Evolutionary conservation across 2,888 invertebrate species (phyloP), one percentile per base, ranked within the genome.

Genomic region (Erebia aethiops): DNA sequence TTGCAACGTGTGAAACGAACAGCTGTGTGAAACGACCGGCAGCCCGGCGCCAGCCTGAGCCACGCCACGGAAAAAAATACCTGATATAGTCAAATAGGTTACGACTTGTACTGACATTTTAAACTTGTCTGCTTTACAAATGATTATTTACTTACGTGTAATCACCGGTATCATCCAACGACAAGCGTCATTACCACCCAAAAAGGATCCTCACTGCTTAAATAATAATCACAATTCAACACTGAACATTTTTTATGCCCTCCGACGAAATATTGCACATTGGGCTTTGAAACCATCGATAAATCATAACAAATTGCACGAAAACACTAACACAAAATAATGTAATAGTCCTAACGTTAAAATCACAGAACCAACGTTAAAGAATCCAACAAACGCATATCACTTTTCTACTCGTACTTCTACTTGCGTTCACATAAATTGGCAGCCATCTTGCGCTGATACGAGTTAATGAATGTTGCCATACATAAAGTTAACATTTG

Each of bases 371-470:
- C 81, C 84, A 84, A 85, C 82, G 84, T 85, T 87, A 87, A 86
- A 89, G 87, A 86, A 88, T 80, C 76, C 78, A 84, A 85, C 76
- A 77, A 87, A 88, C 88, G 87, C 87, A 88, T 87, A 91, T 79
- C 87, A 91, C 89, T 91, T 89, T 88, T 83, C 85, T 85, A 88
- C 83, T 85, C 88, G 91, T 91, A 92, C 91, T 91, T 91, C 91
- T 91, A 92, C 91, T 91, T 91, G 91, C 91, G 87, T 90, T 91
- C 92, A 89, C 90, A 89, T 89, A 92, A 91, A 91, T 91, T 88
- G 90, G 90, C 89, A 85, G 92, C 92, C 92, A 93, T 93, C 92
- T 93, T 93, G 92, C 88, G 90, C 88, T 91, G 89, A 86, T 88
- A 79, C 85, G 83, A 87, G 83, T 82, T 84, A 79, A 78, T 76